Evolutionary conservation across 2,888 invertebrate genomes (phyloP).

Genomic region (Dicycla oo): DNA sequence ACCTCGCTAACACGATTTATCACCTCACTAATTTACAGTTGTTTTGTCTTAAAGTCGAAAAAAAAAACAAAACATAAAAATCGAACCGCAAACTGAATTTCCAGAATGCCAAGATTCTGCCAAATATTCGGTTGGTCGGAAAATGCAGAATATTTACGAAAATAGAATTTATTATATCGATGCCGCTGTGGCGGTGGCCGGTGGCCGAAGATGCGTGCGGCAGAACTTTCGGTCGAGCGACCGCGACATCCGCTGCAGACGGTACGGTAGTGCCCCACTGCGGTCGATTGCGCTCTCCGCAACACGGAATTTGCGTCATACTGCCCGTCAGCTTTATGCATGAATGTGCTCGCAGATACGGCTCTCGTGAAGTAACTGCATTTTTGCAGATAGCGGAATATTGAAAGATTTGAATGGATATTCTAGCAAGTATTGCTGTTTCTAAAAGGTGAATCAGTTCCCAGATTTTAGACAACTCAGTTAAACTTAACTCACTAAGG

Average conservation of each 20-base stretch:
- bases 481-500: not conserved
- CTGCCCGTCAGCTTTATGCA: conserved; percentile 55
- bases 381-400: conserved; percentile 48
- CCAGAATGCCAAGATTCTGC: conserved; percentile 65
- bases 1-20: conserved; percentile 56
- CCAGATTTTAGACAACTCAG: not conserved
- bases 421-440: conserved; percentile 9
- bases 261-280: conserved; percentile 48
- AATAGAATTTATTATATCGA: conserved; percentile 67
- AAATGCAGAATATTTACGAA: conserved; percentile 60
- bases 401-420: conserved; percentile 25
- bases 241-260: conserved; percentile 67
- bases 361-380: conserved; percentile 43
- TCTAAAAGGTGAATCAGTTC: not conserved
- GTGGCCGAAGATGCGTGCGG: conserved; percentile 71
- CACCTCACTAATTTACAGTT: conserved; percentile 56
- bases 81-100: conserved; percentile 51
- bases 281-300: conserved; percentile 60
- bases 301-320: conserved; percentile 62
- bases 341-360: conserved; percentile 51
- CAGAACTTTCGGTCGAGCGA: conserved; percentile 60
- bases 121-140: conserved; percentile 64
- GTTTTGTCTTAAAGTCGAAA: conserved; percentile 64
- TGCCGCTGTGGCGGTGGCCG: conserved; percentile 46
- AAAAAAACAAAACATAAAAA: conserved; percentile 49